phyloP scores from a whole-genome alignment of 2,113 vertebrate species.

The Brienomyrus brachyistius region DNA sequence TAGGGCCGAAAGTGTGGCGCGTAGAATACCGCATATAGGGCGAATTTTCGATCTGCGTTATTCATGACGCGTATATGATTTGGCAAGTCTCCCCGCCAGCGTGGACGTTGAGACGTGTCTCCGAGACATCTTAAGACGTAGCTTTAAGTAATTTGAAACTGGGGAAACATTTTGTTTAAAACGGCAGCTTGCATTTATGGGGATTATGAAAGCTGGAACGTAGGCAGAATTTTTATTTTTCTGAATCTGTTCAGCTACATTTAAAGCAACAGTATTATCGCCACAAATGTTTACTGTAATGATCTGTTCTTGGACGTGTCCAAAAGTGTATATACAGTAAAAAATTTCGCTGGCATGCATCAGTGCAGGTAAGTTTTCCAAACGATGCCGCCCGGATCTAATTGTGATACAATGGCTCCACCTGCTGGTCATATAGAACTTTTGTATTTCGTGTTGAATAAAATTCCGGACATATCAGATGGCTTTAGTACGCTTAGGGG shows the following conservation, averaged over 20 bases:
- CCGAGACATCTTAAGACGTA: background rate
- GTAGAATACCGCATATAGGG: background rate
- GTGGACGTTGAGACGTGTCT: background rate
- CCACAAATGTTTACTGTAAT: background rate
- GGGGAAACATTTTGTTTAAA: background rate
- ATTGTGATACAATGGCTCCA: background rate
- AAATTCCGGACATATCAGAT: background rate
- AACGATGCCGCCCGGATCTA: background rate
- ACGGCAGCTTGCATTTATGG: background rate
- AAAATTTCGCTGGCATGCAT: background rate
- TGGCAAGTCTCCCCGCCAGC: background rate
- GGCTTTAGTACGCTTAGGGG: background rate
- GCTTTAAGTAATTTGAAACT: background rate
- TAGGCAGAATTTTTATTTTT: background rate
- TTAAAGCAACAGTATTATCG: background rate
- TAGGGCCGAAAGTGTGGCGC: background rate
- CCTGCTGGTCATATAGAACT: background rate
- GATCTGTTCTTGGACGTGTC: background rate
- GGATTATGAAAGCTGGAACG: background rate
- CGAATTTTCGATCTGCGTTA: background rate
- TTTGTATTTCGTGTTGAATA: background rate
- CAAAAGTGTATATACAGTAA: background rate
- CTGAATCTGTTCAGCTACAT: background rate
- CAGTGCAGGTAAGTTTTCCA: background rate
- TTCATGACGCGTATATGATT: background rate